Base-by-base conservation (phyloP, 1,140 invertebrate genomes). In the Watersipora subatra region DNA sequence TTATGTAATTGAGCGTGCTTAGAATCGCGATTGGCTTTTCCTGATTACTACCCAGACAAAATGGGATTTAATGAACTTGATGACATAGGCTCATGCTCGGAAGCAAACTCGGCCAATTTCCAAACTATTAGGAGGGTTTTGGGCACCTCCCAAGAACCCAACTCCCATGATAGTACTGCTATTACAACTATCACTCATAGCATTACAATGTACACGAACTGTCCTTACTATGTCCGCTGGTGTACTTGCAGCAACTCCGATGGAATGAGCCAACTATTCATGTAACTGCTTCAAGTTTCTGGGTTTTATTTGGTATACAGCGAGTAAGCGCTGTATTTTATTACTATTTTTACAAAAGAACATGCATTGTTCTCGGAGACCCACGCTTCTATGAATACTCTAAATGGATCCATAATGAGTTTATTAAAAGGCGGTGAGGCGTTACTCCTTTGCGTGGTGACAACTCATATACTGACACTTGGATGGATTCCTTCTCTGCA, bases 281-380 rank as follows among this genome's bases (percentile, higher is more conserved):
- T 64, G 73, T 78, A 22, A 71, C 71, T 66, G 72, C 68, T 22
- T 67, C 55, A 34, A 76, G 78, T 17, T 73, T 76, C 65, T 71
- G 71, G 59, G 72, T 72, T 57, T 64, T 79, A 19, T 78, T 71
- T 72, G 71, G 76, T 26, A 72, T 75, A 26, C 78, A 79, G 46
- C 71, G 77, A 70, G 72, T 71, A 68, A 72, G 78, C 34, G 75
- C 81, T 64, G 76, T 83, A 24, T 71, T 83, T 2, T 81, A 83
- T 68, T 84, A 84, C 68, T 83, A 81, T 66, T 78, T 80, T 65
- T 84, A 82, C 72, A 84, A 83, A 70, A 74, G 83, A 67, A 80
- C 82, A 56, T 76, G 79, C 58, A 69, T 83, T 46, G 73, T 79
- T 69, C 68, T 84, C 19, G 78, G 77, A 67, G 81, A 84, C 71